Evolutionary conservation across 2,797 vertebrate species (phyloP), one percentile per base, ranked within the genome.

Genomic region (Tapera naevia): DNA sequence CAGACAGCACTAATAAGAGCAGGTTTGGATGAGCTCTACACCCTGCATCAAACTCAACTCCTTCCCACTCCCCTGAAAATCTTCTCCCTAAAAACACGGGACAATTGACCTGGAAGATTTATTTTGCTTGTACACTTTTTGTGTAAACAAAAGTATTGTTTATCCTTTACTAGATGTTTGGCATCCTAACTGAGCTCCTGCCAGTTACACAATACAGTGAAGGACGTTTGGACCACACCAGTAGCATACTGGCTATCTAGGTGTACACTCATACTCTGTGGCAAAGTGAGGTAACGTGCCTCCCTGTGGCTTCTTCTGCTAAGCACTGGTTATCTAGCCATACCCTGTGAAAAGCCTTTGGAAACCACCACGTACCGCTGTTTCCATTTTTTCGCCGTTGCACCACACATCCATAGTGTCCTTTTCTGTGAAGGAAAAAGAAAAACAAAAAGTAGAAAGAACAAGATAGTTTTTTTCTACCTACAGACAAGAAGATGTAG

Each of bases 401-500:
- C 99, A 99, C 99, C 99, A 99, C 70, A 99, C 98, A 62, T 99
- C 99, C 99, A 99, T 99, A 2, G 99, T 99, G 97, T 99, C 99
- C 97, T 99, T 99, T 96, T 99, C 99, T 99, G 98, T 80, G 72
- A 97, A 95, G 58, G 43, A 83, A 86, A 91, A 58, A 13, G 27
- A 90, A 46, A 91, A 91, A 80, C 32, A 87, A n/a, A 43, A 73
- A 48, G 72, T 57, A 93, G 35, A 80, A 79, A 64, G 43, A 73
- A 51, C 14, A 45, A 70, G 25, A 7, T 33, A 7, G n/a, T 7
- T 32, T 27, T 17, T 12, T 2, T 1, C 9, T 10, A 8, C 13
- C 28, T 33, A 18, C 23, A 60, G 67, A 70, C 8, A 80, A 70
- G 5, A 70, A 19, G 24, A 88, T 70, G 10, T 37, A 86, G 33